Percentiles rank a stretch among this genome's conserved stretches.
These are phyloP conservation scores for Molossus alvarezi DNA, from an alignment of 2,797 vertebrate genomes.

Conservation along the genomic window DNA sequence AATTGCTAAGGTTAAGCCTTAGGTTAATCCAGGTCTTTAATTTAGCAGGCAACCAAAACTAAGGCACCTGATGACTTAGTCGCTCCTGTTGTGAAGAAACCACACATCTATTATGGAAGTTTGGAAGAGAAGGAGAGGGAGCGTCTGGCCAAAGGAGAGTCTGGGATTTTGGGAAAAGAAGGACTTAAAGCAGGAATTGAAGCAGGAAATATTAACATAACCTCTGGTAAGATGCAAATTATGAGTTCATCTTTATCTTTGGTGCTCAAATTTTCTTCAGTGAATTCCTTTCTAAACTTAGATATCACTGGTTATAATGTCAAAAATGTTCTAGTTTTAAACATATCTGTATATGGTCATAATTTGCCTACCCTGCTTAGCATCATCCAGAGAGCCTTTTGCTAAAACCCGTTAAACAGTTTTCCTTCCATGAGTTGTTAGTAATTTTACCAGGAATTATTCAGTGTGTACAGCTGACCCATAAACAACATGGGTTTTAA, in stretches of 20 bases:
- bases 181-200: conserved; percentile 95
- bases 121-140: conserved; percentile 97
- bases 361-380: neutral
- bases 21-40: conserved; percentile 35
- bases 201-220: conserved; percentile 98
- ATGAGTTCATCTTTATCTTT: neutral
- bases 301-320: neutral
- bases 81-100: conserved; percentile 91
- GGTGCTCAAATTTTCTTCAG: neutral
- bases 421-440: neutral
- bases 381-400: neutral
- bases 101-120: conserved; percentile 97
- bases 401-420: neutral
- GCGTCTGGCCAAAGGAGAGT: conserved; percentile 92
- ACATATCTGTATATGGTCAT: neutral
- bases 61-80: conserved; percentile 94
- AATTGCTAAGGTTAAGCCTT: neutral
- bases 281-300: conserved; percentile 31
- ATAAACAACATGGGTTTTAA: neutral
- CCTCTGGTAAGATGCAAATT: conserved; percentile 92
- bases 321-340: neutral
- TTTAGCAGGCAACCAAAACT: conserved; percentile 87
- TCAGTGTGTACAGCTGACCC: neutral
- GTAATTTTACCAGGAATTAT: neutral
- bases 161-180: conserved; percentile 88